Conservation (phyloP, 1,140 invertebrate genomes). For the Drosophila takahashii region DNA sequence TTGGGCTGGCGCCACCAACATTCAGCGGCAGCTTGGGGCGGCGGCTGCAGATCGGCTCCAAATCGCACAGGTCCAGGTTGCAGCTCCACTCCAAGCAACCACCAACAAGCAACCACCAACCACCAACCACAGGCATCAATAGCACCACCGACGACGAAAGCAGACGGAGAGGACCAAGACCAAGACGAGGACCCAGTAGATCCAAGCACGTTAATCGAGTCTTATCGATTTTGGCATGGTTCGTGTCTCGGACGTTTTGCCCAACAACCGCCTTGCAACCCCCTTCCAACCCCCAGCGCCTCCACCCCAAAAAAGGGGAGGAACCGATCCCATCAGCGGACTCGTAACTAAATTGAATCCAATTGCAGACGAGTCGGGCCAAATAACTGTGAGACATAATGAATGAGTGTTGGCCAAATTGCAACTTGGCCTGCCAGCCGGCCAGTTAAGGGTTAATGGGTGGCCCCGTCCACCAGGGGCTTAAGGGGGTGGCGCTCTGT, state of each 20-base stretch:
- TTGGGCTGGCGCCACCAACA: conserved; percentile 40
- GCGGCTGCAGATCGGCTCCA: conserved; percentile 14
- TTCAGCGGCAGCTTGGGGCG: conserved; percentile 41
- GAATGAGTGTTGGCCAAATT: conserved; percentile 84
- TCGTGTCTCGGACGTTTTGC: conserved; percentile 79
- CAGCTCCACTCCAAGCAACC: conserved; percentile 12
- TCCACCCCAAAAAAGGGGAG: neutral
- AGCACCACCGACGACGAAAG: conserved; percentile 39
- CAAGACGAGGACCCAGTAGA: conserved; percentile 18
- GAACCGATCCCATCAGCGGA: conserved; percentile 52
- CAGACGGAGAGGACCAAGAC: conserved; percentile 11
- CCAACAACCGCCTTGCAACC: conserved; percentile 14
- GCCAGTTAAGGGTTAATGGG: conserved; percentile 7
- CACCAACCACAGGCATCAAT: conserved; percentile 39
- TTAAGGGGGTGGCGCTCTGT: conserved; percentile 3
- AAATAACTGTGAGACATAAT: conserved; percentile 73
- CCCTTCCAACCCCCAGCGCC: neutral
- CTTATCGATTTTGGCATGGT: conserved; percentile 81
- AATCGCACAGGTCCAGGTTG: conserved; percentile 4
- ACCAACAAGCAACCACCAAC: neutral
- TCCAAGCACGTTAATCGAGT: conserved; percentile 77
- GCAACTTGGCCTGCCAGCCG: conserved; percentile 67
- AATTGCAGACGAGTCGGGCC: conserved; percentile 51
- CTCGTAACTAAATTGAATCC: conserved; percentile 79
- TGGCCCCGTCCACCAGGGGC: neutral